Conservation (phyloP, 1,140 invertebrate genomes). For the Drosophila malerkotliana region DNA sequence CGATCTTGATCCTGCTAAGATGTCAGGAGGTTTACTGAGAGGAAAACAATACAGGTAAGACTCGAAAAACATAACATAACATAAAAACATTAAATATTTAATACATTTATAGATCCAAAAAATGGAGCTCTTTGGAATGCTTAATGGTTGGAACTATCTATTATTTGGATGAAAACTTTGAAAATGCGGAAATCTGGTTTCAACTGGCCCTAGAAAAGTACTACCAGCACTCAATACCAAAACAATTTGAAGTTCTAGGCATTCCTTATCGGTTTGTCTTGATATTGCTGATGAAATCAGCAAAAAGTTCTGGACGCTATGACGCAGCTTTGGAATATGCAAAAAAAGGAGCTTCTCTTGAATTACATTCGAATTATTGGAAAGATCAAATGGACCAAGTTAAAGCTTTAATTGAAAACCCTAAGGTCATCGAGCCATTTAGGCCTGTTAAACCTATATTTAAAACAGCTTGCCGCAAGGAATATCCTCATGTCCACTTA, state of each 20-base stretch:
- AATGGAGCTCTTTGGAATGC: constrained; percentile 12
- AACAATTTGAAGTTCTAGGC: constrained; percentile 1
- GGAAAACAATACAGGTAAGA: constrained; percentile 14
- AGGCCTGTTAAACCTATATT: not conserved
- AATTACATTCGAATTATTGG: not conserved
- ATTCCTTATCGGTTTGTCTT: constrained; percentile 1
- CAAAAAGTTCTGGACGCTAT: constrained; percentile 19
- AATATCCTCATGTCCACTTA: constrained; percentile 9
- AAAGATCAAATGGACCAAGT: constrained; percentile 11
- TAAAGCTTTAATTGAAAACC: not conserved
- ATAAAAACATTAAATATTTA: no score
- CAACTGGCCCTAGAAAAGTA: constrained; percentile 15
- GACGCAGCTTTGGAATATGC: constrained; percentile 13
- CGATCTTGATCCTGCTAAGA: constrained; percentile 10
- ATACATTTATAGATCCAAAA: not conserved
- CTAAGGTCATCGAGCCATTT: not conserved
- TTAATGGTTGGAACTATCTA: constrained; percentile 1
- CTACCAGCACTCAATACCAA: not conserved
- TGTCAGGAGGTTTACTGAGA: constrained; percentile 19
- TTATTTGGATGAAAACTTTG: constrained; percentile 16
- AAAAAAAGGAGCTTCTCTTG: not conserved
- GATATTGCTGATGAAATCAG: constrained; percentile 13
- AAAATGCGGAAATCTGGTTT: constrained; percentile 18
- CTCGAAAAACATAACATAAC: no score
- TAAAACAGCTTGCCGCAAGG: constrained; percentile 14